Evolutionary conservation across 2,888 invertebrate genomes (phyloP).

Genomic region (Harpagoxenus sublaevis): DNA sequence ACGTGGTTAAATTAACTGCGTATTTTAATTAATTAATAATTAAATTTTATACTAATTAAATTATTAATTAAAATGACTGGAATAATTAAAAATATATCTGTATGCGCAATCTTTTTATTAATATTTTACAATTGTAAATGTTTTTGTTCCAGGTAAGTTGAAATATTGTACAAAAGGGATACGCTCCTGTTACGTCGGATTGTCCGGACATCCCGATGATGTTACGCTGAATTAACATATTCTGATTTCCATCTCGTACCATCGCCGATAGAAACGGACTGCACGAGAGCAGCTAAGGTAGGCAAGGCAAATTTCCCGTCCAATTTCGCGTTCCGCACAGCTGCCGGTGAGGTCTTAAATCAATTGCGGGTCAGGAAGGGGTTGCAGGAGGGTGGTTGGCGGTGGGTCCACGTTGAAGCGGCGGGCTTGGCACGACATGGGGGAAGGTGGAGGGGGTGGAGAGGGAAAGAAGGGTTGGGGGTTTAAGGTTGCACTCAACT

Average conservation of each 20-base stretch:
- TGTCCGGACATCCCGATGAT: constrained; percentile 12
- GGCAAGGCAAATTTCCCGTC: constrained; percentile 76
- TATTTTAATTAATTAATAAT: background rate
- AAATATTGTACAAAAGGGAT: background rate
- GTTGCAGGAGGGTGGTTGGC: constrained; percentile 15
- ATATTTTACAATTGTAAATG: constrained; percentile 22
- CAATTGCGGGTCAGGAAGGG: constrained; percentile 75
- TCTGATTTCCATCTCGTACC: background rate
- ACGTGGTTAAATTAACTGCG: background rate
- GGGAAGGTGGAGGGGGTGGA: background rate
- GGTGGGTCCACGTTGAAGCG: constrained; percentile 41
- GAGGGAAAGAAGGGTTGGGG: constrained; percentile 37
- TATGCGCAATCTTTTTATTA: background rate
- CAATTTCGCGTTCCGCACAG: constrained; percentile 81
- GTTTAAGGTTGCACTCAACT: constrained; percentile 81
- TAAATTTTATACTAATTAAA: background rate
- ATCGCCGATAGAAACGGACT: constrained; percentile 22
- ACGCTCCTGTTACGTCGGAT: background rate
- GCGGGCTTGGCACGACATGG: constrained; percentile 32
- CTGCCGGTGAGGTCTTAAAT: constrained; percentile 83
- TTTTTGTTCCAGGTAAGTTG: constrained; percentile 75
- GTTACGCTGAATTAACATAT: background rate
- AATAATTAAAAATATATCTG: background rate
- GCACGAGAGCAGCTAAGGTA: constrained; percentile 64
- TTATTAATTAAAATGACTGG: background rate